These are phyloP conservation scores for Pelochelys cantorii DNA, from an alignment of 2,797 vertebrate genomes.

Conservation along the genomic window DNA sequence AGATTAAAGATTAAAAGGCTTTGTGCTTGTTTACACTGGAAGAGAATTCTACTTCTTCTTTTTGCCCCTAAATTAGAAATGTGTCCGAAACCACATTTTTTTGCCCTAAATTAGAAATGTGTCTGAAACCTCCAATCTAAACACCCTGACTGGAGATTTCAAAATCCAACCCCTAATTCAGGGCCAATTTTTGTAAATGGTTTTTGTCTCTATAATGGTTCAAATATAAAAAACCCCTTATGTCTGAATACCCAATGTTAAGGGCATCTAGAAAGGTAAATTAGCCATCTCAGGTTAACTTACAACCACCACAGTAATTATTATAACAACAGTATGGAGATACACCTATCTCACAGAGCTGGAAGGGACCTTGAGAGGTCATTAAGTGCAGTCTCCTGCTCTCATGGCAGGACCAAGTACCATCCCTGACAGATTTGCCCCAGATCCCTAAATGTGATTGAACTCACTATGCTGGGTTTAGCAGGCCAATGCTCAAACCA, in stretches of 20 bases:
- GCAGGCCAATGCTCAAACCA: too few relatives aligned
- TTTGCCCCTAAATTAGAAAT: not conserved
- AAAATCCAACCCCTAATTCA: accelerated
- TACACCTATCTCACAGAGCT: too few relatives aligned
- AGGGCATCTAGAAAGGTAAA: too few relatives aligned
- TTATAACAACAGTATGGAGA: too few relatives aligned
- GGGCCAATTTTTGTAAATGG: not conserved
- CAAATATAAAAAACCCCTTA: not conserved
- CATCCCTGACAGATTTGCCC: too few relatives aligned
- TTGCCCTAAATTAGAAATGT: not conserved
- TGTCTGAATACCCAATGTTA: not conserved
- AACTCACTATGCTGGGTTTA: too few relatives aligned
- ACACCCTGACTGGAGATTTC: not conserved
- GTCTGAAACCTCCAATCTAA: not conserved
- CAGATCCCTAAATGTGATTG: too few relatives aligned
- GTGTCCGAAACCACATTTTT: not conserved
- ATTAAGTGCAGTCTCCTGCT: too few relatives aligned
- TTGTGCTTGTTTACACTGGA: not conserved
- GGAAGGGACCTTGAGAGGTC: too few relatives aligned
- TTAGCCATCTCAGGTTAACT: too few relatives aligned
- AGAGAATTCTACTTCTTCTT: not conserved
- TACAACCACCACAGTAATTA: too few relatives aligned
- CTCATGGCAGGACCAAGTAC: too few relatives aligned
- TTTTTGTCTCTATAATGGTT: not conserved
- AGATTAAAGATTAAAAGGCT: not conserved